Conservation (phyloP, 2,888 invertebrate genomes). For the Cheilosia grossa region DNA sequence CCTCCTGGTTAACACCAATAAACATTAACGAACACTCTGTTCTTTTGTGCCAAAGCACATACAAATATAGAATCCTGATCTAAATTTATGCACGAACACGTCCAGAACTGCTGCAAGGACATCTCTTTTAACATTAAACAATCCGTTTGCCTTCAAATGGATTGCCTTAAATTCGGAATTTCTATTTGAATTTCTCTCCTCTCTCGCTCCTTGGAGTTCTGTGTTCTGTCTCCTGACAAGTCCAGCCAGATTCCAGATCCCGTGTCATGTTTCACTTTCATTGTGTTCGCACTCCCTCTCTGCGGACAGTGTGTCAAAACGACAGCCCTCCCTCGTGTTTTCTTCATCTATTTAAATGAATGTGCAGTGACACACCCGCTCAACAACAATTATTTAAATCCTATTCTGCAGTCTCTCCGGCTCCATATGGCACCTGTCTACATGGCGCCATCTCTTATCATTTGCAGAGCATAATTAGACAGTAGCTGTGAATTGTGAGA, state of each 20-base stretch:
- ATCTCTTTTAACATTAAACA: constrained; percentile 42
- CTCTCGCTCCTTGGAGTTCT: background rate
- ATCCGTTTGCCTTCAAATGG: constrained; percentile 46
- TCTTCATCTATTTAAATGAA: background rate
- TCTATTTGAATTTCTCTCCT: constrained; percentile 30
- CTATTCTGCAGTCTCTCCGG: background rate
- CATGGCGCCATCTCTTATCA: constrained; percentile 48
- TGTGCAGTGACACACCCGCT: background rate
- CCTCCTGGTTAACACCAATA: constrained; percentile 43
- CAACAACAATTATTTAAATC: constrained; percentile 29
- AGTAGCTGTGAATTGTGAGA: constrained; percentile 37
- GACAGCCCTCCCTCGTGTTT: constrained; percentile 13
- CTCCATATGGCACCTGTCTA: constrained; percentile 40
- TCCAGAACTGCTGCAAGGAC: constrained; percentile 20
- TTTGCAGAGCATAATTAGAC: constrained; percentile 49
- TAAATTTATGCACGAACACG: constrained; percentile 55
- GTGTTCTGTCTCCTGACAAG: too few species aligned
- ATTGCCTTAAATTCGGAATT: constrained; percentile 34
- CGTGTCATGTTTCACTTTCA: constrained; percentile 10
- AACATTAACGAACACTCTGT: constrained; percentile 38
- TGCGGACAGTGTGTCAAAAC: constrained; percentile 2
- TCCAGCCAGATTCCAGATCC: background rate
- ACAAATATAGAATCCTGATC: constrained; percentile 18
- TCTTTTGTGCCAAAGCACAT: background rate
- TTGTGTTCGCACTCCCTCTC: background rate